phyloP scores from a whole-genome alignment of 2,797 vertebrate genomes.

The Leptodactylus fallax region DNA sequence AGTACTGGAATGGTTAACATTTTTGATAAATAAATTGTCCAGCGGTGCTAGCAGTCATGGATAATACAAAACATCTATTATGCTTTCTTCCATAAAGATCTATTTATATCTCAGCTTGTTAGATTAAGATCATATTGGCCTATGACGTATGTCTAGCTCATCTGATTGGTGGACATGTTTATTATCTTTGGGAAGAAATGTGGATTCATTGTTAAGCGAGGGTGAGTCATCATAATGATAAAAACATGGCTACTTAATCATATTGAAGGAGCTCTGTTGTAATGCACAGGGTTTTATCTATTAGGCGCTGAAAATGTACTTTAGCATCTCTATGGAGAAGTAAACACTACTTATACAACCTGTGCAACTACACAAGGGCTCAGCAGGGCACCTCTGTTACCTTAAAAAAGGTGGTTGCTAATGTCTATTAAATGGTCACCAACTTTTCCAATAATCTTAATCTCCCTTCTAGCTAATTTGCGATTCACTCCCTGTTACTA shows the following conservation, averaged over 20 bases:
- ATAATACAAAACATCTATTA: constrained; percentile 9
- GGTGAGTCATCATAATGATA: not conserved
- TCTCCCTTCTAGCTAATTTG: too few species aligned
- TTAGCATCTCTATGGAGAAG: too few species aligned
- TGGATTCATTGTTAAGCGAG: constrained; percentile 17
- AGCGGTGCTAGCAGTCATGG: constrained; percentile 1
- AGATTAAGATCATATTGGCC: constrained; percentile 32
- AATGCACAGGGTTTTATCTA: not conserved
- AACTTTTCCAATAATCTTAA: too few species aligned
- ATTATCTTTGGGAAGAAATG: constrained; percentile 22
- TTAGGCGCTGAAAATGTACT: too few species aligned
- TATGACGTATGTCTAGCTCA: constrained; percentile 24
- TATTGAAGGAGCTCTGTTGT: not conserved
- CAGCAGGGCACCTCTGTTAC: too few species aligned
- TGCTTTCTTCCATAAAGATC: not conserved
- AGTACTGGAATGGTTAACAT: not conserved
- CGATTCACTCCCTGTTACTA: too few species aligned
- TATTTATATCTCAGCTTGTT: constrained; percentile 15
- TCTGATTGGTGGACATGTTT: constrained; percentile 38
- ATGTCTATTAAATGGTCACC: too few species aligned
- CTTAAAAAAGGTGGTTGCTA: too few species aligned
- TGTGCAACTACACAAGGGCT: too few species aligned
- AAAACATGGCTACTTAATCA: not conserved
- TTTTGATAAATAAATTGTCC: not conserved
- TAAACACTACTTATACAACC: too few species aligned